These are phyloP conservation scores for Pegoplata infirma DNA, from an alignment of 2,888 invertebrate species.

Conservation along the genomic window DNA sequence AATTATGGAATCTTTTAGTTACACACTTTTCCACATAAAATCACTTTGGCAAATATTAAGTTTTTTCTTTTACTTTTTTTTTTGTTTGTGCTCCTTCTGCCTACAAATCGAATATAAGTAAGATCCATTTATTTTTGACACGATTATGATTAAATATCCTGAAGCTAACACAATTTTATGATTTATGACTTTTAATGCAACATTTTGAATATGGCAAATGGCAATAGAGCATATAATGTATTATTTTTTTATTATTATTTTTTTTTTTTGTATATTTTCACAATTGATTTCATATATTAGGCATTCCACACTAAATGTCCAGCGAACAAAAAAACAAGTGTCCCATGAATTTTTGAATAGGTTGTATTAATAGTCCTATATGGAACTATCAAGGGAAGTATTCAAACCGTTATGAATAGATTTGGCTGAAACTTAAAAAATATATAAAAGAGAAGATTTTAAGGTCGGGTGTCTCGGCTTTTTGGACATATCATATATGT, in stretches of 20 bases:
- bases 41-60: conserved; percentile 50
- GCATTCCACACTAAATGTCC: too few relatives aligned
- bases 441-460: too few relatives aligned
- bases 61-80: conserved; percentile 11
- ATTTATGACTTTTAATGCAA: conserved; percentile 66
- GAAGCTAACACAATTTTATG: conserved; percentile 64
- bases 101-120: conserved; percentile 56
- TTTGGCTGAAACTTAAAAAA: too few relatives aligned
- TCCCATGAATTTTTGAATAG: too few relatives aligned
- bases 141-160: conserved; percentile 67
- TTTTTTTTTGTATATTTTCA: too few relatives aligned
- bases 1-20: neutral
- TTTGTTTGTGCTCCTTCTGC: conserved; percentile 9
- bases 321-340: too few relatives aligned
- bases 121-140: conserved; percentile 62
- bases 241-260: too few relatives aligned
- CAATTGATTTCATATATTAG: conserved; percentile 25
- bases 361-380: too few relatives aligned
- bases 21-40: conserved; percentile 41
- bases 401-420: too few relatives aligned
- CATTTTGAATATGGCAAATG: conserved; percentile 65
- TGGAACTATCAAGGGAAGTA: too few relatives aligned
- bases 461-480: too few relatives aligned
- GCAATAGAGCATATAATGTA: conserved; percentile 53
- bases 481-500: too few relatives aligned